Evolutionary conservation across 1,140 invertebrate species (phyloP).

Genomic region (Pseudomyrmex pallidus): DNA sequence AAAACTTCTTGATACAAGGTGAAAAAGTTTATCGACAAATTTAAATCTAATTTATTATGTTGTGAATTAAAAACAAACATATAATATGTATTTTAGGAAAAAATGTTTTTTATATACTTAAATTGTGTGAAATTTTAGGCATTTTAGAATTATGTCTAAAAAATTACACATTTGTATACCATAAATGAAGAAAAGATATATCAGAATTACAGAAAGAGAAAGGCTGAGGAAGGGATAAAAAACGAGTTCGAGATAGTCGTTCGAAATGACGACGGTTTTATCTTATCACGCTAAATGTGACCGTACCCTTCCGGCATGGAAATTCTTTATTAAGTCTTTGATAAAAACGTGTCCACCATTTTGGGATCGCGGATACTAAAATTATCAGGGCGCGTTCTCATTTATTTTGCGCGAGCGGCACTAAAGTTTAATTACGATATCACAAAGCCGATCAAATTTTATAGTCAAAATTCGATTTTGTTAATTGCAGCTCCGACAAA

Average conservation of each 20-base stretch:
- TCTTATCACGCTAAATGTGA: constrained; percentile 34
- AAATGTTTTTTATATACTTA: not conserved
- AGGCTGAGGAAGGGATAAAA: not conserved
- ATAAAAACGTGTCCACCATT: constrained; percentile 22
- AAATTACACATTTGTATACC: constrained; percentile 37
- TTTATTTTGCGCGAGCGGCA: not conserved
- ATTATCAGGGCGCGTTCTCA: not conserved
- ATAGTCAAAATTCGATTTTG: not conserved
- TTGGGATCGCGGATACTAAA: constrained; percentile 12
- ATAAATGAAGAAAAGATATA: not conserved
- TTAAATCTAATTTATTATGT: too few species aligned
- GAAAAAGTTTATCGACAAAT: too few species aligned
- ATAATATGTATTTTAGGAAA: too few species aligned
- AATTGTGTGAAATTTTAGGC: not conserved
- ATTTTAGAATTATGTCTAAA: not conserved
- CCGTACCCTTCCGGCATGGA: constrained; percentile 14
- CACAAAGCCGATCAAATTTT: not conserved
- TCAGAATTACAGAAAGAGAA: not conserved
- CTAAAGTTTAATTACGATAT: constrained; percentile 9
- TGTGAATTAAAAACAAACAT: too few species aligned
- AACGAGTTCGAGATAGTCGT: constrained; percentile 2
- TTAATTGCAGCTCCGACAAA: not conserved
- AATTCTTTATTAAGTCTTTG: constrained; percentile 36
- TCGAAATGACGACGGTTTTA: constrained; percentile 14
- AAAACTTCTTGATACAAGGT: too few species aligned